Conservation (phyloP, 2,113 vertebrate species). For the Columba janthina region DNA sequence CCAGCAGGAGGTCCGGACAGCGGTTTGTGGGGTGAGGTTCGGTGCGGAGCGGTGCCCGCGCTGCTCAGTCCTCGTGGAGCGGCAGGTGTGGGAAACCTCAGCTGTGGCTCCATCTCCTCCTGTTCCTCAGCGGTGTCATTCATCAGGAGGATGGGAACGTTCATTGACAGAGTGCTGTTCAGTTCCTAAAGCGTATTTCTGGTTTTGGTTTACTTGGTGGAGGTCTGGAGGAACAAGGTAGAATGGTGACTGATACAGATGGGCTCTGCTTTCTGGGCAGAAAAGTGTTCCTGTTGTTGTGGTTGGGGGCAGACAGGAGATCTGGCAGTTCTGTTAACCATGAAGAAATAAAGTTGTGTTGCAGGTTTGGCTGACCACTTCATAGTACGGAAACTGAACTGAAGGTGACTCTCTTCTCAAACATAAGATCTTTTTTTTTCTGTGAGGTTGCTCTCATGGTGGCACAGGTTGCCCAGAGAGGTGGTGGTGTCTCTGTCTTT, state of each 20-base stretch:
- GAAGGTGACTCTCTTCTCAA: not conserved
- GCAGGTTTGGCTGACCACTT: not conserved
- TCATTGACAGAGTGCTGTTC: not conserved
- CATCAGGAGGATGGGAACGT: not conserved
- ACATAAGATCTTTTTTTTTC: too few relatives aligned
- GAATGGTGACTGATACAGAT: accelerated
- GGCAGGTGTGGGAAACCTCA: not conserved
- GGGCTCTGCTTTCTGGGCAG: not conserved
- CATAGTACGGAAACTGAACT: not conserved
- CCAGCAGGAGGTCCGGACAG: not conserved
- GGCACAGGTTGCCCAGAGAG: not conserved
- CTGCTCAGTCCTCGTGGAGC: not conserved
- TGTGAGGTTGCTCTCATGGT: not conserved
- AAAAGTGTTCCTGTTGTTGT: not conserved
- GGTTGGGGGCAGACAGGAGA: not conserved
- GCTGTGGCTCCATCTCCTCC: not conserved
- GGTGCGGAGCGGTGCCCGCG: not conserved
- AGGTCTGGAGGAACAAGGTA: not conserved
- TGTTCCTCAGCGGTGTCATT: not conserved
- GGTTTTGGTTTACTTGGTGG: not conserved
- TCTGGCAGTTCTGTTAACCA: not conserved
- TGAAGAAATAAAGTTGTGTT: not conserved
- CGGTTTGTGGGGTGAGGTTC: not conserved
- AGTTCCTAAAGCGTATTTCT: not conserved
- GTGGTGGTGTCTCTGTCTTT: not conserved